Evolutionary conservation across 2,113 vertebrate genomes (phyloP), one percentile per base, ranked within the genome.

Genomic region (Chloebia gouldiae): DNA sequence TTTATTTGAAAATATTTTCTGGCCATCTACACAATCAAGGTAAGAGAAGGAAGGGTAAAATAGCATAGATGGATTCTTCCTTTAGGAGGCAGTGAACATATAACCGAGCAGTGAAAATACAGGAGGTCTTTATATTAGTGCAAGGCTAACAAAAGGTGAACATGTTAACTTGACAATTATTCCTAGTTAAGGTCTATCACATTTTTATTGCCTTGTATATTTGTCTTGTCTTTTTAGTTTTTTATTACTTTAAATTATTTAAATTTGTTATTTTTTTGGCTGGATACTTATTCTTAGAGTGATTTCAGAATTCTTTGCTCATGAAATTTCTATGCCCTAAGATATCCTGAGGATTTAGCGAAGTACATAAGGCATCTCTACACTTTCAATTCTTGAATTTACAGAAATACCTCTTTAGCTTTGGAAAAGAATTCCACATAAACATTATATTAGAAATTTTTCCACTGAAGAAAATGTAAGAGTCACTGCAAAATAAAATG

Each of bases 281-380:
- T 57, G 5, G 8, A 14, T 44, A 45, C 28, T 53, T 86, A 45
- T 69, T 82, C 33, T 42, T 50, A 49, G 18, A 44, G 3, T 35
- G 13, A 37, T 70, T 79, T 70, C 22, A 76, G 28, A 86, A 91
- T 33, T 56, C 24, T 57, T 75, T 45, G 14, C 3, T 76, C 14
- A 0, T 51, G 13, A 23, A 45, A 35, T 75, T 76, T 13, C 5
- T 61, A 75, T 68, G 5, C 9, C 16, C 5, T 33, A 13, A 9
- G 40, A 51, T 45, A 60, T 73, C 69, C 8, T 4, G 2, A 1
- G 10, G 21, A 50, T 3, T 22, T 51, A 22, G 22, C 1, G 0
- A 42, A 70, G 57, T 65, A 49, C 6, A 21, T 30, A 23, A 4
- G 7, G 4, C 10, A n/a, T 56, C 7, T 56, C 33, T 35, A 22